A percentile compares a stretch with the other conserved stretches of the same genome.
These are phyloP conservation scores for Artibeus jamaicensis DNA, from an alignment of 2,797 vertebrate species.

Conservation along the genomic window DNA sequence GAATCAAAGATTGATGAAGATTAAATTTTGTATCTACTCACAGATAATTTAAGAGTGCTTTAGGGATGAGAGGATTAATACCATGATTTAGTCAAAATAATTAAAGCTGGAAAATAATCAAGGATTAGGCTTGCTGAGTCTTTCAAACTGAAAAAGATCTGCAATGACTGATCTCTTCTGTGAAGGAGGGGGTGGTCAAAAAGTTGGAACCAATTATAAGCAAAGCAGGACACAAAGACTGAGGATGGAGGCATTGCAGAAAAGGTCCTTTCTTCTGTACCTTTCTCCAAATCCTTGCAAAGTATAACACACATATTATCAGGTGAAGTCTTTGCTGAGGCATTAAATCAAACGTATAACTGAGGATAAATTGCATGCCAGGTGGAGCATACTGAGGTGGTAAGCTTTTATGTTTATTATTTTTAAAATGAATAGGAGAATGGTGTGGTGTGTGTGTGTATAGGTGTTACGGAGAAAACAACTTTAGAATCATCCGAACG, in stretches of 20 bases:
- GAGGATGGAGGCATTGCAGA: not conserved
- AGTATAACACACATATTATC: not conserved
- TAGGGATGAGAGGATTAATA: not conserved
- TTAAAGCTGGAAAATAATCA: conserved; percentile 25
- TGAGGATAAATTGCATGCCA: not conserved
- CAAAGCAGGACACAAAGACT: not conserved
- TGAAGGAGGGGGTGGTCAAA: not conserved
- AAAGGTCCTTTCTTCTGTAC: not conserved
- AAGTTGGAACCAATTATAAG: not conserved
- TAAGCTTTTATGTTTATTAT: not conserved
- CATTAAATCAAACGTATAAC: not conserved
- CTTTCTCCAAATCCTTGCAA: not conserved
- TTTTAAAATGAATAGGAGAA: not conserved
- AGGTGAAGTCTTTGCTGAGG: not conserved
- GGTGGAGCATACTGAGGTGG: not conserved
- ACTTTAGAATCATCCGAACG: not conserved
- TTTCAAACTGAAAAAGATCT: not conserved
- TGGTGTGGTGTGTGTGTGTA: too few species aligned
- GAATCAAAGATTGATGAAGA: not conserved
- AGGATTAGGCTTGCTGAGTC: not conserved
- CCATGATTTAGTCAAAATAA: conserved; percentile 15
- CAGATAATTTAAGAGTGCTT: conserved; percentile 1
- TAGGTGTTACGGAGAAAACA: not conserved
- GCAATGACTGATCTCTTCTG: not conserved
- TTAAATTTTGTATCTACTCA: not conserved